Percentiles rank a stretch among this genome's conserved stretches.
Evolutionary conservation across 1,140 invertebrate genomes (phyloP).

Genomic region (Sycophaga agraensis): DNA sequence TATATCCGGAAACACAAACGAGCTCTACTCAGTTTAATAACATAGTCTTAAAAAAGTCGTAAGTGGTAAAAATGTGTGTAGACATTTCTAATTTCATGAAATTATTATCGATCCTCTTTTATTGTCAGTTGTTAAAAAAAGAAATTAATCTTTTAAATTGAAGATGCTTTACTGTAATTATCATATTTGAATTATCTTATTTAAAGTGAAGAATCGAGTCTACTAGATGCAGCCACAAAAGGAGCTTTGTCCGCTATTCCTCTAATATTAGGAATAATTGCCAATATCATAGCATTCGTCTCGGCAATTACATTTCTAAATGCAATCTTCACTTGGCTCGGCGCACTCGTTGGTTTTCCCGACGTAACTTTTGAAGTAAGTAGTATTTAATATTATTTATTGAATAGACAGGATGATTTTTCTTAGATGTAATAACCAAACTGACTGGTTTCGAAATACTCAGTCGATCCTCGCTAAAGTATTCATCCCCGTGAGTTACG

Average conservation of each 20-base stretch:
- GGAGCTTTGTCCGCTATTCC: no score
- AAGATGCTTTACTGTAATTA: no score
- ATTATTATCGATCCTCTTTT: no score
- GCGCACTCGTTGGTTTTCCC: slow-evolving; percentile 68
- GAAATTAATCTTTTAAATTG: not conserved
- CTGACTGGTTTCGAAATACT: no score
- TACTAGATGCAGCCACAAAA: no score
- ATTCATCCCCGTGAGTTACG: slow-evolving; percentile 80
- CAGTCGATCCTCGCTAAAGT: slow-evolving; percentile 79
- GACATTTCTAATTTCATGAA: not conserved
- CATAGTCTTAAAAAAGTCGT: slow-evolving; percentile 65
- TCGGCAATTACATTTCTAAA: no score
- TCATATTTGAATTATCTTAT: no score
- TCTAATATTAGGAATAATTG: no score
- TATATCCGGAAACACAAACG: slow-evolving; percentile 84
- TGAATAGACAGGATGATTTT: not conserved
- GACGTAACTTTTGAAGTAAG: slow-evolving; percentile 55
- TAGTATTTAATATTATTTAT: not conserved
- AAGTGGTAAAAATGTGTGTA: slow-evolving; percentile 38
- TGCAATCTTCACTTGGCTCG: slow-evolving; percentile 77
- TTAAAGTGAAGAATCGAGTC: no score
- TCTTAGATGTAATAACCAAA: no score
- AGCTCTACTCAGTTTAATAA: slow-evolving; percentile 69
- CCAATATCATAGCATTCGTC: no score
- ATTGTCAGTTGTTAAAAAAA: no score